These are phyloP conservation scores for Cheirogaleus medius DNA, from an alignment of 2,113 vertebrate genomes.

Conservation along the genomic window DNA sequence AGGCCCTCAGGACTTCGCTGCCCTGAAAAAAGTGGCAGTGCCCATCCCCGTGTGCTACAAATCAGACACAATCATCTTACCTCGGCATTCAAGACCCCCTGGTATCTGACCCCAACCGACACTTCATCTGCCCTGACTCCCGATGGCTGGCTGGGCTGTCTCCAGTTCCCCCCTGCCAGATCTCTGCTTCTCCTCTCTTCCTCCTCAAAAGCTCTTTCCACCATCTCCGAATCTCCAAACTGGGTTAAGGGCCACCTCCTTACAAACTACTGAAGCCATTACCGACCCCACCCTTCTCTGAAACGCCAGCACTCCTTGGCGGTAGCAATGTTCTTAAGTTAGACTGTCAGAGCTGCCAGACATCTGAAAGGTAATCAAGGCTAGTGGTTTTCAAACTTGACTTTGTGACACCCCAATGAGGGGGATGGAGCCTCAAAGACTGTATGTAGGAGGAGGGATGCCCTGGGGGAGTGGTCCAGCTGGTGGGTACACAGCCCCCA, in stretches of 20 bases:
- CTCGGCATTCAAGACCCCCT: neutral
- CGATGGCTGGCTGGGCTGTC: neutral
- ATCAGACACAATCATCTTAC: neutral
- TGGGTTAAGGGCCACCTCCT: neutral
- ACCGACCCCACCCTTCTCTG: neutral
- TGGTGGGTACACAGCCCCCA: neutral
- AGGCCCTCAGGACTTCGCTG: neutral
- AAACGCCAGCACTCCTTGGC: neutral
- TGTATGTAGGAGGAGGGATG: too few species aligned
- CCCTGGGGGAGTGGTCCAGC: neutral
- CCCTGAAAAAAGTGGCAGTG: neutral
- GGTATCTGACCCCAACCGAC: accelerated
- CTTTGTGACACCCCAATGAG: neutral
- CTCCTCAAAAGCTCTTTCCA: neutral
- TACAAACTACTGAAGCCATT: accelerated
- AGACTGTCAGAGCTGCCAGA: neutral
- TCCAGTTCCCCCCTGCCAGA: neutral
- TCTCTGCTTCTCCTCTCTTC: neutral
- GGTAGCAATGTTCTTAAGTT: neutral
- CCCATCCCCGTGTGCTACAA: neutral
- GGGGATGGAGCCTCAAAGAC: neutral
- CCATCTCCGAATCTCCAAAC: neutral
- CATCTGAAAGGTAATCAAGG: neutral
- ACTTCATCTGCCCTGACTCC: neutral
- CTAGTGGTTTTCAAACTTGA: neutral